Evolutionary conservation across 2,888 invertebrate genomes (phyloP), one percentile per base, ranked within the genome.

Genomic region (Oxyteleia sp.): DNA sequence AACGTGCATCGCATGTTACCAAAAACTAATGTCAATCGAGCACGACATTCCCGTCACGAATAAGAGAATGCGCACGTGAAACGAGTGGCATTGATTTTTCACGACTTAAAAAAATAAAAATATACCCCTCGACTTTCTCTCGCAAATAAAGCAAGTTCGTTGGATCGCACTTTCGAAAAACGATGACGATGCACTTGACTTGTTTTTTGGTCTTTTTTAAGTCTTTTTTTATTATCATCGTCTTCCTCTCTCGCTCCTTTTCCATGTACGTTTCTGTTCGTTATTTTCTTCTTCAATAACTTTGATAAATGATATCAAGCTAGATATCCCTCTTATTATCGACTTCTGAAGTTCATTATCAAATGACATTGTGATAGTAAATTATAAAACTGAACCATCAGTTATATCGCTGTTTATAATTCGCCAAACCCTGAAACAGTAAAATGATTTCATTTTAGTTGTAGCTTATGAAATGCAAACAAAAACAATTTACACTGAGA

Each of bases 11-110:
- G 64, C 57, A 57, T 45, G 69, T 69, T 57, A 55, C 43, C 45
- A 32, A 16, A 69, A 57, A 29, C 35, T 69, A 69, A 69, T 47
- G 69, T 57, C 57, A 47, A 47, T 32, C 32, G 18, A 35, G 29
- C 69, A 69, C 38, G 69, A 57, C 45, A 69, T 69, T 69, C 69
- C 7, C 26, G 57, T 69, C 69, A 69, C 57, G 69, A 69, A 57
- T 57, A 32, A 45, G 35, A 32, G 23, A 69, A 45, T 45, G 29
- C 23, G 64, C 63, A 32, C 64, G 49, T 35, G 10, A 38, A 51
- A 2, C 20, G n/a, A 49, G 29, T 20, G 68, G 55, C 68, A 68
- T 68, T 55, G 68, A 68, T 68, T 68, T 68, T 68, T 55, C 41
- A 15, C n/a, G 35, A 10, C 49, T 16, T 4, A 2, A 35, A 35